Base-by-base conservation (phyloP, 1,140 invertebrate genomes). In the Arctopsyche grandis region DNA sequence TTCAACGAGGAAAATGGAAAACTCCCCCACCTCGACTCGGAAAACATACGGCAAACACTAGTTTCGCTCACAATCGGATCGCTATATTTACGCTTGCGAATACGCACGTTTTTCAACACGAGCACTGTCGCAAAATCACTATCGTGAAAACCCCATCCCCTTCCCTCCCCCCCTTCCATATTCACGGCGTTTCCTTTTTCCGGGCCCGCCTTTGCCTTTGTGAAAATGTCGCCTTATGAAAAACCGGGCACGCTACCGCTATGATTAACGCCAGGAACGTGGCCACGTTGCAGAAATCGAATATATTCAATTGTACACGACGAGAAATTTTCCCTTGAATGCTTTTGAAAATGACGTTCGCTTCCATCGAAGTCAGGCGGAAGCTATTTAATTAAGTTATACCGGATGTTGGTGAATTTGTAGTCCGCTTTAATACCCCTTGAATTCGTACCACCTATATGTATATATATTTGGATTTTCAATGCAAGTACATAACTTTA, bases 51-150 rank as follows among this genome's bases (percentile, higher is more conserved):
- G 9, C 63, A 12, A 14, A 66, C 63, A 66, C 63, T 66, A 66
- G 63, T 66, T 66, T 66, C 63, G 63, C 24, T 66, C 63, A 24
- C 63, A 66, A 66, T 66, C 63, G 63, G 63, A 66, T 66, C 63
- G 63, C 63, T 66, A 66, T 66, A 66, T 66, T 66, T 66, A 66
- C 63, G 63, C 24, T 60, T 26, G 24, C 63, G 63, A 66, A 66
- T 9, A n/a, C 63, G 63, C 63, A 26, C 63, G 21, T 66, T 66
- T 66, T 66, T 22, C 63, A 21, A 60, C 16, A 16, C 29, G 29
- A 38, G 29, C 29, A 4, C 29, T 16, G 1, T 52, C 48, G 48
- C 3, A 29, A 66, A 66, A 66, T 66, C 24, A 66, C 63, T 66
- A 66, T 66, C 63, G 63, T 22, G 22, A 26, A 66, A 66, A 66